phyloP scores from a whole-genome alignment of 2,888 invertebrate species.

The Meandrusa payeni region DNA sequence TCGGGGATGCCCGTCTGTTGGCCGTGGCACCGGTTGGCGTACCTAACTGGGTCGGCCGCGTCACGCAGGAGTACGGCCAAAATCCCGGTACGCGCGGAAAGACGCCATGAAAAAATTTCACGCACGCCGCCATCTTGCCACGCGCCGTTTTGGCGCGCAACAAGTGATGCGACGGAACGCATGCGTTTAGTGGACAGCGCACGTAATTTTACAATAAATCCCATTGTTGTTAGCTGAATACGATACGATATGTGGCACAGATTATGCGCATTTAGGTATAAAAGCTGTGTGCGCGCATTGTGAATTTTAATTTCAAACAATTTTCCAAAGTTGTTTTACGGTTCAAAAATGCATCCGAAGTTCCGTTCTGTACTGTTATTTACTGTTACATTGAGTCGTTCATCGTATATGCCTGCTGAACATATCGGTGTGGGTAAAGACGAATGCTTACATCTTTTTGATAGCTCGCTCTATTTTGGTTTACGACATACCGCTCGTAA shows the following conservation, averaged over 20 bases:
- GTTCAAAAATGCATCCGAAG: background rate
- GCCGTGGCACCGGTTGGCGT: constrained; percentile 78
- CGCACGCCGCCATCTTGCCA: constrained; percentile 61
- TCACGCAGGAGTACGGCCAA: constrained; percentile 75
- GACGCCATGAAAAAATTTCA: constrained; percentile 57
- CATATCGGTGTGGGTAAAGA: constrained; percentile 10
- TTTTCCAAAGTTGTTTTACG: constrained; percentile 35
- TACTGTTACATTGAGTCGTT: too few relatives aligned
- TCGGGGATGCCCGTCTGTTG: constrained; percentile 77
- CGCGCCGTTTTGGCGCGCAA: constrained; percentile 55
- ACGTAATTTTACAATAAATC: constrained; percentile 77
- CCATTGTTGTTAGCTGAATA: constrained; percentile 66
- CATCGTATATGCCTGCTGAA: background rate
- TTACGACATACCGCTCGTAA: constrained; percentile 44
- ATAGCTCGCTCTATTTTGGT: constrained; percentile 36
- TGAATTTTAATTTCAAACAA: constrained; percentile 53
- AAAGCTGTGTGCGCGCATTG: constrained; percentile 55
- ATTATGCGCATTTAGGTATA: constrained; percentile 73
- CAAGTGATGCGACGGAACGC: constrained; percentile 44
- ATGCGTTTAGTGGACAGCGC: constrained; percentile 55
- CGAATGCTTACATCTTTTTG: constrained; percentile 28
- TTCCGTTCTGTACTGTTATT: constrained; percentile 2
- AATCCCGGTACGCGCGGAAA: constrained; percentile 74
- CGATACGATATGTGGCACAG: constrained; percentile 56
- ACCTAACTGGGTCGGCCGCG: constrained; percentile 75